Base-by-base conservation (phyloP, 2,888 invertebrate species). In the Rhagonycha lutea region DNA sequence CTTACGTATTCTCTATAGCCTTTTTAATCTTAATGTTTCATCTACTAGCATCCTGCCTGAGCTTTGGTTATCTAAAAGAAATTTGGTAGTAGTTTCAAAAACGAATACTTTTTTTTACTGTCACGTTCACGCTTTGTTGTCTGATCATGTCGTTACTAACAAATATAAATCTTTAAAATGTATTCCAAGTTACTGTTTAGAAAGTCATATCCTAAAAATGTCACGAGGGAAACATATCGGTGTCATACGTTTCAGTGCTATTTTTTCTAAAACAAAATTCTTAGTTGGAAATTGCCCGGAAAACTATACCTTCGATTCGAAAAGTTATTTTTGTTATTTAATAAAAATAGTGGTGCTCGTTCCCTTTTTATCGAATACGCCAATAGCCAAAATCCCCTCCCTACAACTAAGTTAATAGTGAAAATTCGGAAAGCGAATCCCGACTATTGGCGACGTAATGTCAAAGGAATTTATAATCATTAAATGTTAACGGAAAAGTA, bases 1-100 rank as follows among this genome's bases (percentile, higher is more conserved):
- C 63, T n/a, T 65, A 24, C 63, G 23, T 65, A 26, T 47, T 47
- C 14, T 24, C 26, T 65, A 24, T n/a, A 24, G 63, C 24, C 63
- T n/a, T 65, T 24, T 65, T 65, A 65, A 65, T 65, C 63, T 65
- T 65, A 65, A 65, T 65, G 63, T 65, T 65, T 65, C 63, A 65
- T 65, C 63, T 65, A 65, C 63, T 65, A 65, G 63, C 63, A 65
- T 65, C 26, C 26, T 26, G 24, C 26, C 26, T 24, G 26, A 65
- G 63, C 63, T 65, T 65, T 26, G 63, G 23, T 65, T 65, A 65
- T 65, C 63, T 65, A 26, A 65, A 65, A 65, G 63, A 65, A n/a
- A 65, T 65, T 65, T 65, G 24, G 63, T 24, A 65, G 63, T 65
- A 65, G 63, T 65, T 65, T 26, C 63, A 23, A 65, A 65, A 65